Evolutionary conservation across 1,140 invertebrate species (phyloP).

Genomic region (Trissolcus basalis): DNA sequence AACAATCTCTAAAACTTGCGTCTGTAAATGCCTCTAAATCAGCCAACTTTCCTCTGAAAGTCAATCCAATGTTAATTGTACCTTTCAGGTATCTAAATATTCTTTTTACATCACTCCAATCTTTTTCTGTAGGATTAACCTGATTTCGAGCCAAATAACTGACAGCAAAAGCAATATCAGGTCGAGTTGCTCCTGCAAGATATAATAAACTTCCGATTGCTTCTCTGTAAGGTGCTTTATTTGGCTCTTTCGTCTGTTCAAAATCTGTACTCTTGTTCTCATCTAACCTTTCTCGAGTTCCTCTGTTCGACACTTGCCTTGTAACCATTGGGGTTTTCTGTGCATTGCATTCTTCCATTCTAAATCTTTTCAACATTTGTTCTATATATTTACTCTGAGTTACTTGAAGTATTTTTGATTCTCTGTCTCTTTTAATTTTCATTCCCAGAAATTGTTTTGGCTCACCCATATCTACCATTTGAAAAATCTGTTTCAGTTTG

Average conservation of each 20-base stretch:
- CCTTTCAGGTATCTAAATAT: constrained; percentile 61
- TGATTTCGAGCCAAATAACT: constrained; percentile 56
- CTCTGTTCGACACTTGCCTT: background rate
- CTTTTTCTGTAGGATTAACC: constrained; percentile 37
- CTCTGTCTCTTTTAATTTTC: no score
- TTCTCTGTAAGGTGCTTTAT: constrained; percentile 54
- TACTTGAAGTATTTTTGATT: no score
- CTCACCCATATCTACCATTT: no score
- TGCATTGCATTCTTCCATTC: background rate
- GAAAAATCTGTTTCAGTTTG: no score
- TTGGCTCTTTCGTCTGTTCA: background rate
- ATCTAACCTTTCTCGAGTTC: background rate
- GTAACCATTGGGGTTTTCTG: background rate
- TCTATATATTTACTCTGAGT: no score
- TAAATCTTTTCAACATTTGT: no score
- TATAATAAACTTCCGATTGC: constrained; percentile 36
- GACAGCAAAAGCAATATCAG: constrained; percentile 68
- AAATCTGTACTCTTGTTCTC: background rate
- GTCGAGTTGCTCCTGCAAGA: constrained; percentile 59
- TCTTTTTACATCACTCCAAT: constrained; percentile 59
- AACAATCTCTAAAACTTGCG: constrained; percentile 33
- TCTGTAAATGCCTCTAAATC: constrained; percentile 18
- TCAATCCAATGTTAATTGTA: no score
- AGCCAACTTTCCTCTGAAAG: constrained; percentile 3
- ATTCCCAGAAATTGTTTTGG: no score